phyloP scores from a whole-genome alignment of 2,888 invertebrate genomes.

The Lepidocyrtinus sp. region DNA sequence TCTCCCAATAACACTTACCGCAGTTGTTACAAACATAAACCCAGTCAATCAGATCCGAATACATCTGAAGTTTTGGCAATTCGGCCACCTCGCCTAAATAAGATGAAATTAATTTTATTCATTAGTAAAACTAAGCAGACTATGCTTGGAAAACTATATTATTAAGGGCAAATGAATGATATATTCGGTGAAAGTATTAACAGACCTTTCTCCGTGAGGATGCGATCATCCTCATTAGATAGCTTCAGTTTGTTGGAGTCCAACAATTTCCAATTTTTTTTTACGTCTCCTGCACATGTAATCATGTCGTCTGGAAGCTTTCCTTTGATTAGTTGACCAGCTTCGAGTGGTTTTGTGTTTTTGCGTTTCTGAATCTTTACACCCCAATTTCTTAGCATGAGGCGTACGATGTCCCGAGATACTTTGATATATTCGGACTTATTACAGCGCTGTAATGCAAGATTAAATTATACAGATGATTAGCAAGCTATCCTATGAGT shows the following conservation, averaged over 20 bases:
- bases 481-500: neutral
- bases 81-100: conserved; percentile 50
- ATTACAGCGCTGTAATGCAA: conserved; percentile 74
- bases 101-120: conserved; percentile 73
- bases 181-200: neutral
- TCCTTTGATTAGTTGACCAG: neutral
- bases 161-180: neutral
- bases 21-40: conserved; percentile 82
- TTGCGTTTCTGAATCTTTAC: neutral
- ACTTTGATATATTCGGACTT: conserved; percentile 74
- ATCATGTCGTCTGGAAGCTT: conserved; percentile 44
- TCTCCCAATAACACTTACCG: conserved; percentile 85
- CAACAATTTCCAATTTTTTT: conserved; percentile 18
- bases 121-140: conserved; percentile 22
- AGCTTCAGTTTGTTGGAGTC: neutral
- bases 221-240: neutral
- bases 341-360: neutral
- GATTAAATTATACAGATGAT: neutral
- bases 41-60: conserved; percentile 74
- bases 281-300: neutral
- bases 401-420: conserved; percentile 70
- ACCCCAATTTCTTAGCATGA: neutral
- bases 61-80: conserved; percentile 73
- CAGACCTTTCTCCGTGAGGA: conserved; percentile 1
- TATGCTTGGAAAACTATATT: neutral